These are phyloP conservation scores for Pollenia angustigena DNA, from an alignment of 2,888 invertebrate species.

Conservation along the genomic window DNA sequence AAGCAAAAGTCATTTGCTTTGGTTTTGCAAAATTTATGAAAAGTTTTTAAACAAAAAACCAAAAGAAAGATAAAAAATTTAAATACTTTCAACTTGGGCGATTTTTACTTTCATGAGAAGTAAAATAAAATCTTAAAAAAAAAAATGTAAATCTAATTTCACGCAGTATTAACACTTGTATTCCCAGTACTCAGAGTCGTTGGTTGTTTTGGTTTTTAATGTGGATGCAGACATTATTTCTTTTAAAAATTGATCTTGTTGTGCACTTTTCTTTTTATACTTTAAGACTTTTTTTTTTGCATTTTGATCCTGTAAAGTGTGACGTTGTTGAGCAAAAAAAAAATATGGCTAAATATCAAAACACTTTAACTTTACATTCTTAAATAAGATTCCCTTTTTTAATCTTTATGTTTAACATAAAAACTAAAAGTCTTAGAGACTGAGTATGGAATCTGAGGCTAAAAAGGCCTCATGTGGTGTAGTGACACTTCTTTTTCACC, in stretches of 20 bases:
- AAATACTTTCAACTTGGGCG: conserved; percentile 73
- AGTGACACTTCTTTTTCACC: conserved; percentile 59
- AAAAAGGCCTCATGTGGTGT: conserved; percentile 64
- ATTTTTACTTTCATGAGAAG: conserved; percentile 68
- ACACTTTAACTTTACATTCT: conserved; percentile 75
- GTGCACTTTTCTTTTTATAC: conserved; percentile 41
- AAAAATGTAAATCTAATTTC: conserved; percentile 83
- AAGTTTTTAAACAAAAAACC: conserved; percentile 60
- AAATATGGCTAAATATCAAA: conserved; percentile 43
- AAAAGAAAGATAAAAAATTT: conserved; percentile 39
- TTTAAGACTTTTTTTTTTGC: conserved; percentile 23
- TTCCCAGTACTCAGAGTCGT: conserved; percentile 40
- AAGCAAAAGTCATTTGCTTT: conserved; percentile 67
- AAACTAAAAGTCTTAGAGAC: conserved; percentile 21
- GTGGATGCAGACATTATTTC: conserved; percentile 25
- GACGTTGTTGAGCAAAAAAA: conserved; percentile 62
- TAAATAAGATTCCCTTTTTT: conserved; percentile 70
- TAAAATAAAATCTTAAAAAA: conserved; percentile 39
- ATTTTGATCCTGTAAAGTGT: conserved; percentile 75
- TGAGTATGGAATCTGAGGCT: conserved; percentile 6
- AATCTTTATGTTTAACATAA: conserved; percentile 42
- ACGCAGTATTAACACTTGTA: conserved; percentile 83
- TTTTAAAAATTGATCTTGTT: conserved; percentile 47
- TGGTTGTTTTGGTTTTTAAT: conserved; percentile 23
- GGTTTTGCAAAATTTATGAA: conserved; percentile 52